Evolutionary conservation across 2,797 vertebrate species (phyloP).

Genomic region (Acipenser oxyrinchus): DNA sequence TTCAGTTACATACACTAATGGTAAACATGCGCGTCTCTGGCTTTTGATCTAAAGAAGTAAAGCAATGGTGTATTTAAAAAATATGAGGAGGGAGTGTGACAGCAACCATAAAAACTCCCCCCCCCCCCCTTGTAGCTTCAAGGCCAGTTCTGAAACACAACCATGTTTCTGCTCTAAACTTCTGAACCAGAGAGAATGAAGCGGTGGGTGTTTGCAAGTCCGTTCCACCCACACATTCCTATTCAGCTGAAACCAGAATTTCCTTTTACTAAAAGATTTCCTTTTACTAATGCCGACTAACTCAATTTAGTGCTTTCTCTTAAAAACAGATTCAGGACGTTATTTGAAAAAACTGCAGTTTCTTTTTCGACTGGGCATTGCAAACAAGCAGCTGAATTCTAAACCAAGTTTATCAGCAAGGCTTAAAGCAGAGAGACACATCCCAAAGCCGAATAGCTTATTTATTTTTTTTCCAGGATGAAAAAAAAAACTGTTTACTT

Average conservation of each 20-base stretch:
- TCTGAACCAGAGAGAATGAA: constrained; percentile 45
- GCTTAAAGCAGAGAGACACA: too few species aligned
- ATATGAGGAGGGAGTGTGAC: neutral
- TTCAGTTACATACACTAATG: too few species aligned
- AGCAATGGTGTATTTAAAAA: neutral
- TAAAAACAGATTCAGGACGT: too few species aligned
- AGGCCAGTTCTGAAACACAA: constrained; percentile 46
- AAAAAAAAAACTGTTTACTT: too few species aligned
- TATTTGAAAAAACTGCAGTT: too few species aligned
- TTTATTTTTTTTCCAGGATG: too few species aligned
- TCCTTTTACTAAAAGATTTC: neutral
- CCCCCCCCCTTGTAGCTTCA: constrained; percentile 30
- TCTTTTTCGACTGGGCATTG: too few species aligned
- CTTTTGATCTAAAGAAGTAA: too few species aligned
- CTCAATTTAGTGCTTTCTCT: neutral
- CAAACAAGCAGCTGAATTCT: too few species aligned
- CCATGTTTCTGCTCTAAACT: constrained; percentile 44
- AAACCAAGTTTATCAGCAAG: too few species aligned
- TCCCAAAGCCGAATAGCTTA: too few species aligned
- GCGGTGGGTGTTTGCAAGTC: constrained; percentile 45
- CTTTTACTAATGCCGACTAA: constrained; percentile 14
- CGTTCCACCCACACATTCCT: constrained; percentile 51
- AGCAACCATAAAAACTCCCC: neutral
- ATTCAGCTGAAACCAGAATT: constrained; percentile 15
- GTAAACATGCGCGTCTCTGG: too few species aligned